phyloP scores from a whole-genome alignment of 2,888 invertebrate genomes.

The Hirtodrosophila duncani region DNA sequence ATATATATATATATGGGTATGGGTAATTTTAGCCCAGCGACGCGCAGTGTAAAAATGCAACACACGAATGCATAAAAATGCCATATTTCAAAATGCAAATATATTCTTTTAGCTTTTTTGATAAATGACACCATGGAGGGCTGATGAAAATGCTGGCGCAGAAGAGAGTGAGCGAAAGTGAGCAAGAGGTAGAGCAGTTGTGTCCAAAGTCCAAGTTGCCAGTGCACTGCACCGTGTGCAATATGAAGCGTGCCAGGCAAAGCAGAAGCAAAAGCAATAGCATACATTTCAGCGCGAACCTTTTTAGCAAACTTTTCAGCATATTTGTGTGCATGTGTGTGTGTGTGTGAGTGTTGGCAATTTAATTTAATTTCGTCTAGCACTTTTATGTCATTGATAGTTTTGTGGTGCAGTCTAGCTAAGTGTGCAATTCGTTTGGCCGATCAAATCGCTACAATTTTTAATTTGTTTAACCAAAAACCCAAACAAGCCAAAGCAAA shows the following conservation, averaged over 20 bases:
- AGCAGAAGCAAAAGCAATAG: conserved; percentile 21
- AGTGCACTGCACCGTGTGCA: conserved; percentile 37
- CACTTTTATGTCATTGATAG: conserved; percentile 19
- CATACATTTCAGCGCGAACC: conserved; percentile 27
- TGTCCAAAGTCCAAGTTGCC: conserved; percentile 27
- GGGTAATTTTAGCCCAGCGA: conserved; percentile 50
- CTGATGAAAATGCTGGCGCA: conserved; percentile 60
- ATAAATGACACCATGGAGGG: conserved; percentile 71
- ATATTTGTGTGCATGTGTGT: conserved; percentile 3
- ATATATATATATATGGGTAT: conserved; percentile 19
- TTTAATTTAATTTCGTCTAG: conserved; percentile 66
- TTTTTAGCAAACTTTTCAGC: no score
- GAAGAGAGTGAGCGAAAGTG: not conserved
- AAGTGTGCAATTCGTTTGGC: no score
- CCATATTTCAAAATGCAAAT: conserved; percentile 72
- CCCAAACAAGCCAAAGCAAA: no score
- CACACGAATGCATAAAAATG: conserved; percentile 72
- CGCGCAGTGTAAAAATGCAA: conserved; percentile 55
- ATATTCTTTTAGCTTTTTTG: conserved; percentile 73
- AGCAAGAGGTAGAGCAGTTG: not conserved
- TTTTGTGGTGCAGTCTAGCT: no score
- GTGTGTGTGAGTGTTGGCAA: conserved; percentile 35
- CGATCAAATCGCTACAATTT: no score
- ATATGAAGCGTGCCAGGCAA: conserved; percentile 58
- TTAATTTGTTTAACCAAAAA: no score